phyloP scores from a whole-genome alignment of 2,797 vertebrate species.

The Gymnoscopelus braueri region DNA sequence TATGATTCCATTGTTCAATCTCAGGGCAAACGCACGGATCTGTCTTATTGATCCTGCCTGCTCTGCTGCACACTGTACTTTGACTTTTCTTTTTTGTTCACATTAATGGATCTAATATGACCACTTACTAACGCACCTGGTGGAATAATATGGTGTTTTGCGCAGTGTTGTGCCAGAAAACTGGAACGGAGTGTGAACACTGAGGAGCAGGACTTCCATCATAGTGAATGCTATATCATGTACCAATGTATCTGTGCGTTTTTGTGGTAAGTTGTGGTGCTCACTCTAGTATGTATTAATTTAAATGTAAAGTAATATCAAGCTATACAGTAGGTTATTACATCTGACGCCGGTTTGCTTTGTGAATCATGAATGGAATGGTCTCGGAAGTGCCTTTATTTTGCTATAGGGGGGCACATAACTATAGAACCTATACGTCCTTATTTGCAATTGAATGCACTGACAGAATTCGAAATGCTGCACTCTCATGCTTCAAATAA shows the following conservation, averaged over 20 bases:
- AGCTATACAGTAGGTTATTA: conserved; percentile 28
- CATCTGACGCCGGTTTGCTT: conserved; percentile 37
- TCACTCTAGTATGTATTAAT: conserved; percentile 63
- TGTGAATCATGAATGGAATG: conserved; percentile 39
- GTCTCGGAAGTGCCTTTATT: conserved; percentile 49
- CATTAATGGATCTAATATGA: conserved; percentile 48
- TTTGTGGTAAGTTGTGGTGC: conserved; percentile 52
- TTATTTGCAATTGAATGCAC: conserved; percentile 65
- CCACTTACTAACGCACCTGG: conserved; percentile 48
- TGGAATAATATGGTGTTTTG: conserved; percentile 60
- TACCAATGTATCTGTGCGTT: conserved; percentile 62
- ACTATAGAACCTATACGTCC: conserved; percentile 9
- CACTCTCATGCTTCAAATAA: conserved; percentile 62
- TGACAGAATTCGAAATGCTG: conserved; percentile 60
- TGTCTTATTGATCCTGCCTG: conserved; percentile 17
- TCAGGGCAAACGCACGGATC: conserved; percentile 57
- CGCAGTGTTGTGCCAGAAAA: conserved; percentile 51
- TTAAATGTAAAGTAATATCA: conserved; percentile 58
- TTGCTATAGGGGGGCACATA: conserved; percentile 26
- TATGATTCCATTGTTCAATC: conserved; percentile 42
- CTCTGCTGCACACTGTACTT: conserved; percentile 39
- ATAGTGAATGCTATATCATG: conserved; percentile 36
- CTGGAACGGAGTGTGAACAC: conserved; percentile 58
- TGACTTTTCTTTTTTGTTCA: conserved; percentile 37
- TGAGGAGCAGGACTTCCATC: conserved; percentile 42